Base-by-base conservation (phyloP, 2,888 invertebrate genomes). In the Erpobdella octoculata region DNA sequence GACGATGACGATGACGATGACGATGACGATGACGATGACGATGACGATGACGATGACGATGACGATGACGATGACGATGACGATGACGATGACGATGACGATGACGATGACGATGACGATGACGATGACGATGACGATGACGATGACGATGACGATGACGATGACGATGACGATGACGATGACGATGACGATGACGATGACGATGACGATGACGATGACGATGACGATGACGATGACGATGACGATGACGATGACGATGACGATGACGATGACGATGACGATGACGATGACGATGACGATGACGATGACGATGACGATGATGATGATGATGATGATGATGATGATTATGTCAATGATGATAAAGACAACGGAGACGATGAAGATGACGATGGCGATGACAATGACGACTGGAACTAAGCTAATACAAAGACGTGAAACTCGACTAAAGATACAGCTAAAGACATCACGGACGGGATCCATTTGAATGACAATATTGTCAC, bases 311-410 rank as follows among this genome's bases (percentile, higher is more conserved):
- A 71, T 64, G 5, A 71, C 41, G 37, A 71, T 71, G 46, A 71
- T 64, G 46, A 41, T 35, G 4, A 71, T 64, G 46, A 64, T 61
- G 1, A 71, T 36, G 41, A 64, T 21, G 31, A 71, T 41, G 38
- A 31, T 38, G 38, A 64, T 33, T 25, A 70, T 53, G 38, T 62
- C 25, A 62, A 70, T 70, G 70, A 62, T 37, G 70, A 70, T 62
- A 62, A 62, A 3, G 70, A 70, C 25, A 37, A 62, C 0, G 41
- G 21, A 8, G 59, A 70, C 59, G 70, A 62, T 70, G 70, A 62
- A 59, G 68, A 48, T 67, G 68, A 21, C 46, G 68, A 48, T 67
- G 68, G 9, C 25, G 31, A 25, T 67, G 48, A 41, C 25, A 46
- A 41, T 67, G 68, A 41, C 18, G 48, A 5, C n/a, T 25, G 8